Evolutionary conservation across 2,113 vertebrate species (phyloP), one percentile per base, ranked within the genome.

Genomic region (Hepsetus odoe): DNA sequence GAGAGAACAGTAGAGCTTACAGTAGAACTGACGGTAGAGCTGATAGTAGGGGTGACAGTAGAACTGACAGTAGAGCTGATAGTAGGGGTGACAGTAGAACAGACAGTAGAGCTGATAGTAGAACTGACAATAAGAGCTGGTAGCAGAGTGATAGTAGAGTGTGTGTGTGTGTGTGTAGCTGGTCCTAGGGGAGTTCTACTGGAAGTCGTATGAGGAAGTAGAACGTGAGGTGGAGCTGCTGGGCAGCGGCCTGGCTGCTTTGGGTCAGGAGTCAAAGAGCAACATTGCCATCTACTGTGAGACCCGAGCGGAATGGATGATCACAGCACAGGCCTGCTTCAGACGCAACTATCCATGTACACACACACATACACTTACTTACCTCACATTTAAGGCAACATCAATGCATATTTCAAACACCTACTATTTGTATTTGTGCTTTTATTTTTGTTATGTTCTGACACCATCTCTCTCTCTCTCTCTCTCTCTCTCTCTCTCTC

Each of bases 301-400:
- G 90, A 99, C 98, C 22, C 90, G 97, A 84, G 95, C 95, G 0
- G 98, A 99, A 69, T 99, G 98, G 98, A 97, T 99, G 93, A 94
- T 98, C 49, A 82, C 94, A 0, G 96, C 96, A 7, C 95, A 98
- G 83, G 84, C 97, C 28, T 99, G 97, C 91, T 98, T 99, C 88
- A 96, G 95, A 86, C 90, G 85, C 88, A 98, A 96, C 88, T 99
- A 96, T 61, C 96, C 96, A 78, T 89, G 98, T 99, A 91, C 32
- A 28, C 26, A 66, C 35, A 28, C 32, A 38, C 35, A 24, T 30
- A 64, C n/a, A 46, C n/a, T 14, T 20, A 5, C 11, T 24, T 16
- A 71, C 9, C 53, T 42, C n/a, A 42, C 12, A 53, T 9, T 32
- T n/a, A 12, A 18, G 46, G 12, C 3, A 18, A 49, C 12, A 13